Evolutionary conservation across 2,797 vertebrate species (phyloP), one percentile per base, ranked within the genome.

Genomic region (Euphonia xanthogaster): DNA sequence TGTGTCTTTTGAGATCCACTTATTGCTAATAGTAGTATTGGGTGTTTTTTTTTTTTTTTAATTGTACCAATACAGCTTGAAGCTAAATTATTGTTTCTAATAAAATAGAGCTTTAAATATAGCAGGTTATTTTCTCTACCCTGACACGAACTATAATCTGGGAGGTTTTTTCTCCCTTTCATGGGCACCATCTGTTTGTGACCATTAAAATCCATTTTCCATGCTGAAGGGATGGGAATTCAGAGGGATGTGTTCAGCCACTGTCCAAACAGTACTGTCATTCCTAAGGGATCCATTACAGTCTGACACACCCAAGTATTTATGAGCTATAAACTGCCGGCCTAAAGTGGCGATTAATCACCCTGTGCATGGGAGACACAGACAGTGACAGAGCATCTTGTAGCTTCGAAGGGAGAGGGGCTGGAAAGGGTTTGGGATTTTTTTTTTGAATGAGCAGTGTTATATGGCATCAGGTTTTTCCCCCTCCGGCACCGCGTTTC

Each of bases 151-250:
- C 92, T 92, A 84, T 96, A 94, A 94, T 93, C 92, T 68, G 61
- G 74, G 40, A 10, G 11, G 68, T 93, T 90, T 92, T 91, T 76
- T 47, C 25, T 88, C 37, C 61, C 35, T 96, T 96, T 94, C 90
- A 95, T 76, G 93, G 95, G 67, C 68, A 66, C 96, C 97, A 97
- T 97, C 96, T 97, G 97, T 93, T 95, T 87, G 88, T 91, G 77
- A 94, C 97, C 94, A 96, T 96, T 97, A 97, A 96, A 96, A 97
- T 95, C 93, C 94, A 97, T 97, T 97, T 96, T 96, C 91, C 83
- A 85, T 95, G 95, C 93, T 60, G 88, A 82, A 55, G 80, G 68
- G 92, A 93, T 76, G 88, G 90, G 85, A 96, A 95, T 96, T 93
- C 85, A 85, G 86, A 86, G 57, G 71, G 94, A 90, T 94, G 78